A percentile compares a stretch with the other conserved stretches of the same genome.
Evolutionary conservation across 2,797 vertebrate species (phyloP).

Genomic region (Chelidonichthys spinosus): DNA sequence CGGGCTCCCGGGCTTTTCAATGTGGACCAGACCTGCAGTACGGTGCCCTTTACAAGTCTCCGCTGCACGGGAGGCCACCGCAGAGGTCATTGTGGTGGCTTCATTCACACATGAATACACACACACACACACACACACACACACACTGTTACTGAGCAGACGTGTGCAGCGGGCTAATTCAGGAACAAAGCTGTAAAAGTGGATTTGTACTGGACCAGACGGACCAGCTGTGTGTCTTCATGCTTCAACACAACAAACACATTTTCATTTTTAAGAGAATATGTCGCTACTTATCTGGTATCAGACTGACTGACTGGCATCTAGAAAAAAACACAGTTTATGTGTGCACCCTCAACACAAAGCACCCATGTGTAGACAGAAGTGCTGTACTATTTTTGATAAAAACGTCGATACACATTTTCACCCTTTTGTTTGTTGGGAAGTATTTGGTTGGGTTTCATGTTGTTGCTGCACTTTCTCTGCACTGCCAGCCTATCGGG

Average conservation of each 20-base stretch:
- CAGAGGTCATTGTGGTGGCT: conserved; percentile 52
- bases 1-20: conserved; percentile 54
- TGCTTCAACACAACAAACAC: background rate
- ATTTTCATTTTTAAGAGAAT: conserved; percentile 46
- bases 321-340: conserved; percentile 52
- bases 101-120: conserved; percentile 37
- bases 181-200: conserved; percentile 56
- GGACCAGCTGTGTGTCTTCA: conserved; percentile 67
- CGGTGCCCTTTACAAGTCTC: conserved; percentile 65
- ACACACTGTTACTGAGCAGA: conserved; percentile 69
- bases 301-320: conserved; percentile 44
- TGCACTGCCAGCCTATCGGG: conserved; percentile 21
- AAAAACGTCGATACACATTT: conserved; percentile 60
- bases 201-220: conserved; percentile 46
- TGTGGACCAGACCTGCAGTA: conserved; percentile 52
- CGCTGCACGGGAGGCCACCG: conserved; percentile 54
- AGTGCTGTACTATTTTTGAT: conserved; percentile 61
- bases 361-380: conserved; percentile 23
- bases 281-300: conserved; percentile 24
- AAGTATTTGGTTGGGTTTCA: conserved; percentile 48
- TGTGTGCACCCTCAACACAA: background rate
- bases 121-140: conserved; percentile 4
- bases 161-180: conserved; percentile 64
- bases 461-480: conserved; percentile 51
- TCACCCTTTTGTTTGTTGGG: conserved; percentile 39